Percentiles rank a stretch among this genome's conserved stretches.
These are phyloP conservation scores for Crenichthys baileyi DNA, from an alignment of 2,797 vertebrate genomes.

Conservation along the genomic window DNA sequence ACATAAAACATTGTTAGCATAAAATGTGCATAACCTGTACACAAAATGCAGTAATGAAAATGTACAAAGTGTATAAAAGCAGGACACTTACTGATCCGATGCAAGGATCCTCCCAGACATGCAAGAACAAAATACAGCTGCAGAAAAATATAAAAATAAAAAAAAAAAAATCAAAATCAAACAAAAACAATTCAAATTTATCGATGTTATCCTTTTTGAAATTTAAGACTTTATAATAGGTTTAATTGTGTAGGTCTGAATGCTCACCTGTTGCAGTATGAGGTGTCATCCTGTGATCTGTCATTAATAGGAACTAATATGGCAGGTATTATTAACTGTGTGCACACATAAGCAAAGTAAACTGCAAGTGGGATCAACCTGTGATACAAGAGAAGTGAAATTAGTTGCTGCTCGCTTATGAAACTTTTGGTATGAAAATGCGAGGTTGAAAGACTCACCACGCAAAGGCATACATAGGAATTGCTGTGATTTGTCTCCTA, in stretches of 20 bases:
- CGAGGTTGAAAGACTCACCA: conserved; percentile 72
- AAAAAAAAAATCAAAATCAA: conserved; percentile 14
- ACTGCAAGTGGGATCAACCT: conserved; percentile 70
- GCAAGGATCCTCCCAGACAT: conserved; percentile 65
- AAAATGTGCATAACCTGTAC: background rate
- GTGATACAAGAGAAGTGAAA: conserved; percentile 1
- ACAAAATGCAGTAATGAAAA: conserved; percentile 1
- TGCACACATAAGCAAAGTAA: conserved; percentile 69
- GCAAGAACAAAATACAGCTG: conserved; percentile 86
- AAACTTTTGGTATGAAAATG: background rate
- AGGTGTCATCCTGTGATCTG: background rate
- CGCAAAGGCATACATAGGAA: conserved; percentile 58
- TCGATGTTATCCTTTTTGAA: background rate
- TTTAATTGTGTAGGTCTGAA: background rate
- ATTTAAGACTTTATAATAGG: background rate
- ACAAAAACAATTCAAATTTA: background rate
- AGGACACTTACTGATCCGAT: conserved; percentile 47
- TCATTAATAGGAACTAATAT: background rate
- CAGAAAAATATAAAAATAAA: conserved; percentile 20
- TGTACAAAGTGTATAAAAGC: background rate
- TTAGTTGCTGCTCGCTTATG: background rate
- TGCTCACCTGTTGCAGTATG: conserved; percentile 71
- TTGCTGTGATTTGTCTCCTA: conserved; percentile 13
- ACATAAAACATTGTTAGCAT: background rate
- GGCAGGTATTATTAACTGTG: conserved; percentile 9